phyloP scores from a whole-genome alignment of 2,888 invertebrate genomes.

The Camptogramma bilineatum region DNA sequence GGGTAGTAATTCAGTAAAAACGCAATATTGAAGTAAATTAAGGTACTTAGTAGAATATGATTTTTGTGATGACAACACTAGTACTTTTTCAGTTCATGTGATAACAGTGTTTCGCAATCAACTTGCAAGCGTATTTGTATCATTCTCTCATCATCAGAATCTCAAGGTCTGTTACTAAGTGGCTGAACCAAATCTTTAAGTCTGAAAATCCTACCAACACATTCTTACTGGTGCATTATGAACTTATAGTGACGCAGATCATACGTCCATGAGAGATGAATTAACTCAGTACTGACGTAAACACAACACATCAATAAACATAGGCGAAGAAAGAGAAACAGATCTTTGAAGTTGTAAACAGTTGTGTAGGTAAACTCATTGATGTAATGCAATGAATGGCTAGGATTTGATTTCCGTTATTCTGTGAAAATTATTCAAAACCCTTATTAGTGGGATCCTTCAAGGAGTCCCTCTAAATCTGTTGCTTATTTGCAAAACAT shows the following conservation, averaged over 20 bases:
- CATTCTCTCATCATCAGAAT: too few relatives aligned
- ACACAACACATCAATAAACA: neutral
- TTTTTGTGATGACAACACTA: too few relatives aligned
- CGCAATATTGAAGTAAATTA: too few relatives aligned
- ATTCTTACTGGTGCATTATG: slow-evolving; percentile 16
- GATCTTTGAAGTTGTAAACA: neutral
- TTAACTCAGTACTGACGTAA: slow-evolving; percentile 24
- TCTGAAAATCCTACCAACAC: slow-evolving; percentile 5
- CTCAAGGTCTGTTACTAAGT: neutral
- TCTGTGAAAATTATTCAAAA: neutral
- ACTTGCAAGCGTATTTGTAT: too few relatives aligned
- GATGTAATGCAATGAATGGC: neutral
- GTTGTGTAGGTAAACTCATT: neutral
- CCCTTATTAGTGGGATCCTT: neutral
- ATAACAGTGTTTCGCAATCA: too few relatives aligned
- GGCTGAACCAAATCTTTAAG: neutral
- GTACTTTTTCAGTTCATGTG: too few relatives aligned
- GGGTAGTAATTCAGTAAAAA: too few relatives aligned
- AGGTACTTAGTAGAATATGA: too few relatives aligned
- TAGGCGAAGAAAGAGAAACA: neutral
- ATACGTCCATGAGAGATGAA: slow-evolving; percentile 29
- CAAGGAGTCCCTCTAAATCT: neutral
- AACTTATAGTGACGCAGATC: slow-evolving; percentile 29
- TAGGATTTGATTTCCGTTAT: neutral
- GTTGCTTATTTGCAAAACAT: too few relatives aligned